Evolutionary conservation across 2,888 invertebrate species (phyloP).

Genomic region (Pachycephus smyrnensis): DNA sequence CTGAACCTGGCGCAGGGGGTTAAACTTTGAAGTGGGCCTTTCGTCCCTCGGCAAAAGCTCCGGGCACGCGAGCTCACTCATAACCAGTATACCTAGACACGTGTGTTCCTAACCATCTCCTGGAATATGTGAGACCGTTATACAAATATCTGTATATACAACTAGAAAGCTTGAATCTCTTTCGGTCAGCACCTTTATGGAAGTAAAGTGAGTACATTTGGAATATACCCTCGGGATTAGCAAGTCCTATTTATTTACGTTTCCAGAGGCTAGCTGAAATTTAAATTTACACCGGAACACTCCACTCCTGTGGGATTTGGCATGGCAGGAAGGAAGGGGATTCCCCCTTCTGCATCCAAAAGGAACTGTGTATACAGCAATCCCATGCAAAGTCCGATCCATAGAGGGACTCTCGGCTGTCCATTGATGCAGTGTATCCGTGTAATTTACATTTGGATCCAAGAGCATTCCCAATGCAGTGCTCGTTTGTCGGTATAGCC

Average conservation of each 20-base stretch:
- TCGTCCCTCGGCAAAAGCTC: slow-evolving; percentile 1
- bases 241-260: slow-evolving; percentile 34
- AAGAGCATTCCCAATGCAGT: neutral
- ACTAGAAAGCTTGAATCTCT: neutral
- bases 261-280: slow-evolving; percentile 34
- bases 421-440: neutral
- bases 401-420: neutral
- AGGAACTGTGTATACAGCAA: neutral
- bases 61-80: slow-evolving; percentile 25
- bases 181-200: slow-evolving; percentile 19
- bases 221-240: slow-evolving; percentile 33
- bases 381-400: neutral
- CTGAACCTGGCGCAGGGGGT: slow-evolving; percentile 12
- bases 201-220: slow-evolving; percentile 19
- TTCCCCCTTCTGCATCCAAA: neutral
- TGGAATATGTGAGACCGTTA: neutral
- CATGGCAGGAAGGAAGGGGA: neutral
- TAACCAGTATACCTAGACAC: slow-evolving; percentile 18
- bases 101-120: neutral
- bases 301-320: neutral
- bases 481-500: neutral
- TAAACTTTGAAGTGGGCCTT: slow-evolving; percentile 28
- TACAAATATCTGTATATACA: neutral
- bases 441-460: neutral
- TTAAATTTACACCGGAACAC: slow-evolving; percentile 10